Base-by-base conservation (phyloP, 2,888 invertebrate genomes). In the Tipula confusa region DNA sequence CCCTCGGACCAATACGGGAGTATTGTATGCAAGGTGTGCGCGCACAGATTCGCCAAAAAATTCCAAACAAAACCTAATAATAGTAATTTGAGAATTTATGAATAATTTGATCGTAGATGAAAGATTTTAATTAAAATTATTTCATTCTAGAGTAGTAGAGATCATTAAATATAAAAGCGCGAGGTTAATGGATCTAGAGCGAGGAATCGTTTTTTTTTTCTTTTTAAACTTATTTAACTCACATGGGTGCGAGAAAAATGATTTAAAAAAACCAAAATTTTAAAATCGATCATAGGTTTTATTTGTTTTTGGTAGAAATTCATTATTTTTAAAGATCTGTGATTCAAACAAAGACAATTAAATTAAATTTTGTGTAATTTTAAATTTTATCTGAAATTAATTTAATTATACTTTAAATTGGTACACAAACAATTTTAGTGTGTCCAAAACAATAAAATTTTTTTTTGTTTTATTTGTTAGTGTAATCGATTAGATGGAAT, bases 341-440 rank as follows among this genome's bases (percentile, higher is more conserved):
- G 15, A 64, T 64, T 64, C 18, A 64, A 24, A 64, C 64, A 64
- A 64, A 64, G 24, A 64, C 24, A 64, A 64, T 64, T 64, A 64
- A 64, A 64, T 24, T 64, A n/a, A 64, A 64, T 64, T 64, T 64
- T 24, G 24, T 64, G 24, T 64, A 64, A 64, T 64, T 64, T 64
- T 64, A 64, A 64, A 64, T 64, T 64, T 64, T 64, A 64, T 64
- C 2, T 24, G 64, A 64, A 64, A 64, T 64, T 64, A 64, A 64
- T 64, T 64, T 64, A 64, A 64, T 64, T 64, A 64, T 64, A 64
- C 24, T 64, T 64, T 24, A 64, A 64, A 64, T 64, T 64, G n/a
- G 9, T 64, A 64, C 43, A 36, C 33, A 33, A n/a, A n/a, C n/a
- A 33, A 5, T 7, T 43, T 15, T 4, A 43, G 43, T 15, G 43